A percentile compares a stretch with the other conserved stretches of the same genome.
Conservation (phyloP, 1,140 invertebrate species). For the Sipha flava region DNA sequence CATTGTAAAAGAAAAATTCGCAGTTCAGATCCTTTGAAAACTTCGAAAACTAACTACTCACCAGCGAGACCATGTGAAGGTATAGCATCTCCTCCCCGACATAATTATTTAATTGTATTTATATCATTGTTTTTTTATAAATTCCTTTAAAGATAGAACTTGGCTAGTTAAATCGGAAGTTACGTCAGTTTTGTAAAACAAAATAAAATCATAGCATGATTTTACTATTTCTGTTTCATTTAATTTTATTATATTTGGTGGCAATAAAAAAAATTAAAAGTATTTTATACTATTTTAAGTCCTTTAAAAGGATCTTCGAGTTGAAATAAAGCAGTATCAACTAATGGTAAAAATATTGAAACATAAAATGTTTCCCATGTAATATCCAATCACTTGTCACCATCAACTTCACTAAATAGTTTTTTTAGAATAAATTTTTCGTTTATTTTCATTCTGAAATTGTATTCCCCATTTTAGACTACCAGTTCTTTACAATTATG, state of each 20-base stretch:
- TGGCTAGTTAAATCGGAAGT: too few relatives aligned
- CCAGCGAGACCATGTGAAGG: too few relatives aligned
- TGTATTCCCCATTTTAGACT: neutral
- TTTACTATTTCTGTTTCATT: neutral
- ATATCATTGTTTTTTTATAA: neutral
- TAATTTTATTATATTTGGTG: neutral
- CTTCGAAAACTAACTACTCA: too few relatives aligned
- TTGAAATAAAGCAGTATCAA: neutral
- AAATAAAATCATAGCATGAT: neutral
- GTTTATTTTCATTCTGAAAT: neutral
- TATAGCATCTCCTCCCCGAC: too few relatives aligned
- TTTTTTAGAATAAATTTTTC: neutral
- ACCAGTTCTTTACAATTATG: neutral
- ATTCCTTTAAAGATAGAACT: neutral
- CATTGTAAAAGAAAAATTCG: too few relatives aligned
- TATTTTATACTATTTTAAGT: neutral
- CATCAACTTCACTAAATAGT: neutral
- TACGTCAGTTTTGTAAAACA: too few relatives aligned
- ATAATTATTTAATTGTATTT: neutral
- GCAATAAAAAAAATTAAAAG: neutral
- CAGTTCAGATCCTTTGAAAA: too few relatives aligned
- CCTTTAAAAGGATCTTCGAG: neutral
- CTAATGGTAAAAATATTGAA: neutral
- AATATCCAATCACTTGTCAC: neutral
- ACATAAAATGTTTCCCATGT: neutral